Evolutionary conservation across 1,140 invertebrate genomes (phyloP), one percentile per base, ranked within the genome.

Genomic region (Dreissena rostriformis): DNA sequence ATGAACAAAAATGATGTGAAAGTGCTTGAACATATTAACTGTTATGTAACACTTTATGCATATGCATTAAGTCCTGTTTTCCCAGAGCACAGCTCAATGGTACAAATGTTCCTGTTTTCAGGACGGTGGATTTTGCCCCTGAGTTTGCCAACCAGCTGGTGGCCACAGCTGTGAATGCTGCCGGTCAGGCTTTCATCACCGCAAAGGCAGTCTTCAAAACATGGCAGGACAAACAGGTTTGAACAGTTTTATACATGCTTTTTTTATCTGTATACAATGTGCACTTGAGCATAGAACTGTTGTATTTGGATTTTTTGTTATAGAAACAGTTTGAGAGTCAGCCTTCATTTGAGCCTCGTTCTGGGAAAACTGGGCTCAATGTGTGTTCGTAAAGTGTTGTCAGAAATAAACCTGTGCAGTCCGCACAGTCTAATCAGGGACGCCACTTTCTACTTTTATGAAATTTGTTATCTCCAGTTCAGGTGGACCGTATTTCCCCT

Each of bases 181-280:
- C 89, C 15, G 85, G 85, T n/a, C 82, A 88, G 17, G 89, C 88
- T 15, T 90, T 85, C 53, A 85, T 77, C 52, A 91, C 89, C 11
- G 89, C 90, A 24, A 89, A 88, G 71, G 89, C 87, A 70, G 89
- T 90, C 10, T 90, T 90, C 76, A 76, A 86, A 29, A 89, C 90
- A 61, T 78, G 88, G 61, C 89, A 90, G 52, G 90, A 82, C 29
- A 90, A 85, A 81, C 82, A 86, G 75, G 88, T 91, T 73, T 67
- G 70, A 39, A 39, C 39, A 79, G 17, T 52, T 11, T 67, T 14
- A 67, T 19, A 15, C 24, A 17, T 19, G 15, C 24, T 67, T 67
- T 12, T n/a, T n/a, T n/a, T n/a, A n/a, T n/a, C n/a, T n/a, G n/a
- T n/a, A n/a, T n/a, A n/a, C n/a, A n/a, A n/a, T n/a, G n/a, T n/a